These are phyloP conservation scores for Ciconia maguari DNA, from an alignment of 2,113 vertebrate species.

Conservation along the genomic window DNA sequence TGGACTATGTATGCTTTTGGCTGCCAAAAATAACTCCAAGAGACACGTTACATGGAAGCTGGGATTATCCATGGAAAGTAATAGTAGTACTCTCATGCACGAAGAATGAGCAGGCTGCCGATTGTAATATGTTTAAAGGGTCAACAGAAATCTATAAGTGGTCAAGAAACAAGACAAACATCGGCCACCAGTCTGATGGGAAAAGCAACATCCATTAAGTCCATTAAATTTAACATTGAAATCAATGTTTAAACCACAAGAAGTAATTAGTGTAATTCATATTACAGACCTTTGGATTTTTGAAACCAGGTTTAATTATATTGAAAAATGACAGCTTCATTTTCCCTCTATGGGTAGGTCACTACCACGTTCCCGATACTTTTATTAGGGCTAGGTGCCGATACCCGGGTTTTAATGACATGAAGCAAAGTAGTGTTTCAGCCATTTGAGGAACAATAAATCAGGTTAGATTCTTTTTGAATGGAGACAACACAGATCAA, in stretches of 20 bases:
- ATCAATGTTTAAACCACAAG: slow-evolving; percentile 92
- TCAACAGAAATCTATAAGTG: slow-evolving; percentile 81
- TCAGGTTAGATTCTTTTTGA: slow-evolving; percentile 58
- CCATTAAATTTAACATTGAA: slow-evolving; percentile 91
- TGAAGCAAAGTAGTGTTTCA: slow-evolving; percentile 67
- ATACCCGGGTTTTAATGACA: slow-evolving; percentile 57
- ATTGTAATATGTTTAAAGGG: slow-evolving; percentile 83
- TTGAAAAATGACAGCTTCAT: slow-evolving; percentile 80
- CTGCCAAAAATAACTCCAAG: slow-evolving; percentile 58
- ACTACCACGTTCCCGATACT: slow-evolving; percentile 46
- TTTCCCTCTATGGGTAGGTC: slow-evolving; percentile 64
- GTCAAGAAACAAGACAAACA: slow-evolving; percentile 88
- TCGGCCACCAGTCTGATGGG: slow-evolving; percentile 82
- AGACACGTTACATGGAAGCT: slow-evolving; percentile 44
- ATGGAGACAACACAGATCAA: slow-evolving; percentile 63
- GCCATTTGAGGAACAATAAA: slow-evolving; percentile 70
- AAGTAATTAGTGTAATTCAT: slow-evolving; percentile 84
- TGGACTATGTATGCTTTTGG: not conserved
- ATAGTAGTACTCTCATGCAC: slow-evolving; percentile 62
- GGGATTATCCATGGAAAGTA: slow-evolving; percentile 37
- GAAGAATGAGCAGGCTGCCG: slow-evolving; percentile 76
- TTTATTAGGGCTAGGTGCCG: slow-evolving; percentile 68
- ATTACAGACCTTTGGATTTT: slow-evolving; percentile 76
- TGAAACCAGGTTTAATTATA: slow-evolving; percentile 77
- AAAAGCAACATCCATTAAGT: slow-evolving; percentile 92